These are phyloP conservation scores for Pluvianellus socialis DNA, from an alignment of 2,113 vertebrate genomes.

Conservation along the genomic window DNA sequence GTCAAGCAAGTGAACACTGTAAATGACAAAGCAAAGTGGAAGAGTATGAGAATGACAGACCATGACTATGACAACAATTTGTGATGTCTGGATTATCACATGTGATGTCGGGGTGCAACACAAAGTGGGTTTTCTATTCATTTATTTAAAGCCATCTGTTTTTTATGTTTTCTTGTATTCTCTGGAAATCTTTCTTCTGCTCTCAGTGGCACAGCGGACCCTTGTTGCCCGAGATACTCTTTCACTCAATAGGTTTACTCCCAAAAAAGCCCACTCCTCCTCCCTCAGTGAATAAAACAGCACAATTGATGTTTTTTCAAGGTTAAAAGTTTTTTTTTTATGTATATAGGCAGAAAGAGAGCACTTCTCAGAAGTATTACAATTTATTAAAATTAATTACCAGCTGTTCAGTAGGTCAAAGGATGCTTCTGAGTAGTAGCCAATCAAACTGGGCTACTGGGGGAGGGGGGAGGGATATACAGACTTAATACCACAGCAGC, in stretches of 20 bases:
- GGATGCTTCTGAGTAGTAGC: neutral
- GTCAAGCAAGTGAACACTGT: neutral
- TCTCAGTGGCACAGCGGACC: neutral
- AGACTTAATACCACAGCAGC: neutral
- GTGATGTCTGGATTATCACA: neutral
- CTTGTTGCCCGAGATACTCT: neutral
- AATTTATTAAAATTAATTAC: neutral
- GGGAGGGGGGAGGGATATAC: too few species aligned
- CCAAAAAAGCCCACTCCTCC: neutral
- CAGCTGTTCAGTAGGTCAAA: neutral
- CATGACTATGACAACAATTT: neutral
- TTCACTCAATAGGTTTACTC: neutral
- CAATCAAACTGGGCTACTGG: too few species aligned
- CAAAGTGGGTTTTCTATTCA: neutral
- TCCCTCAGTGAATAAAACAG: neutral
- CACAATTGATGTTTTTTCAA: neutral
- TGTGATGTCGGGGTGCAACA: neutral
- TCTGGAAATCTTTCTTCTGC: neutral
- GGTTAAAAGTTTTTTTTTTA: neutral
- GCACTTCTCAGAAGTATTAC: neutral
- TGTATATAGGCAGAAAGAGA: neutral
- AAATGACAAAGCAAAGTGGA: neutral
- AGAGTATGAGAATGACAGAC: neutral
- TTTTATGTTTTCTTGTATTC: neutral
- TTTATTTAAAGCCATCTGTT: neutral